phyloP scores from a whole-genome alignment of 1,140 invertebrate genomes.

The Armadillidium nasatum region DNA sequence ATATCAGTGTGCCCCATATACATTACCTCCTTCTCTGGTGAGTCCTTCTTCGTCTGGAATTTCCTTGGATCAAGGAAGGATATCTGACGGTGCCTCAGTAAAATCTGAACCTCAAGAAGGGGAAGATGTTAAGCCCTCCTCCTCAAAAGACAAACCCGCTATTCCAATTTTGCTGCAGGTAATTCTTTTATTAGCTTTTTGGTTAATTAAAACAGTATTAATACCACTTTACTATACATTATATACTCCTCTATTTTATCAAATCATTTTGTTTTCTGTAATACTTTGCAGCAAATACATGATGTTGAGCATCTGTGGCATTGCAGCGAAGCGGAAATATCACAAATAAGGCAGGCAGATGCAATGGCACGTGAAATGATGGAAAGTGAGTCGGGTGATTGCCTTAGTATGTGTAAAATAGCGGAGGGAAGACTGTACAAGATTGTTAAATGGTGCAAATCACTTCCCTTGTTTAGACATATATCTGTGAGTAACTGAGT shows the following conservation, averaged over 20 bases:
- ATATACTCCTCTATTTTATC: no score
- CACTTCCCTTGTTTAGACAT: slow-evolving; percentile 90
- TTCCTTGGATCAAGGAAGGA: slow-evolving; percentile 33
- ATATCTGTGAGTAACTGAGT: slow-evolving; percentile 63
- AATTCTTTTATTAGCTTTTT: slow-evolving; percentile 26
- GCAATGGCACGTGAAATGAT: slow-evolving; percentile 47
- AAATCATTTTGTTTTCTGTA: no score
- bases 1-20: slow-evolving; percentile 82
- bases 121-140: slow-evolving; percentile 47
- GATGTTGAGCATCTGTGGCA: slow-evolving; percentile 91
- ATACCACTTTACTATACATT: neutral
- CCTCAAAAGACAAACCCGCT: slow-evolving; percentile 47
- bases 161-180: slow-evolving; percentile 58
- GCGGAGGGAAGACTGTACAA: slow-evolving; percentile 93
- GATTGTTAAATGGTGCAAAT: slow-evolving; percentile 98
- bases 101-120: slow-evolving; percentile 54
- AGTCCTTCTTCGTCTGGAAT: slow-evolving; percentile 35
- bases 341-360: slow-evolving; percentile 52
- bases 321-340: slow-evolving; percentile 62
- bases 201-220: neutral
- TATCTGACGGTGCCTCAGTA: slow-evolving; percentile 35
- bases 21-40: slow-evolving; percentile 60
- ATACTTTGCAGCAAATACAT: slow-evolving; percentile 73
- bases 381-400: slow-evolving; percentile 64
- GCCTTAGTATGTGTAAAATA: slow-evolving; percentile 81